phyloP scores from a whole-genome alignment of 2,888 invertebrate species.

The Stenichneumon culpator region DNA sequence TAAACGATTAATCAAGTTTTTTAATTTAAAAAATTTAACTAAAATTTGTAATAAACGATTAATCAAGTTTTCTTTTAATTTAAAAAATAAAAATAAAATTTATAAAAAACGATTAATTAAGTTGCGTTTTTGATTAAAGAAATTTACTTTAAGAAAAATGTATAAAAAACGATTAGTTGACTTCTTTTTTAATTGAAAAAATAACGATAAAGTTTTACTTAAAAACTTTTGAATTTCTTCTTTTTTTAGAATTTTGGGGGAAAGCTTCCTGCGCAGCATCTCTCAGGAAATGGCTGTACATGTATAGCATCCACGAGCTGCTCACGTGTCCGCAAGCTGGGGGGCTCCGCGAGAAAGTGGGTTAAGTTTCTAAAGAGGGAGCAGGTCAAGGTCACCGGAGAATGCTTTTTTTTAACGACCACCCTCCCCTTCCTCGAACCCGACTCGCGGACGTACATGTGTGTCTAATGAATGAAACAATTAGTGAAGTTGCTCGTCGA shows the following conservation, averaged over 20 bases:
- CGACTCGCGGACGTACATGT: neutral
- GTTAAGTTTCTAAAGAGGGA: conserved; percentile 61
- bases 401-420: conserved; percentile 1
- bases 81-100: no score
- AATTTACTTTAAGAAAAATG: no score
- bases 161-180: no score
- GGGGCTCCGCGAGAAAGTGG: conserved; percentile 37
- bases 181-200: no score
- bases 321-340: conserved; percentile 43
- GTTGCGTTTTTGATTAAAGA: no score
- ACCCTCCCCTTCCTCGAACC: neutral
- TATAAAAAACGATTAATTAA: no score
- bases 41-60: no score
- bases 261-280: neutral
- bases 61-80: no score
- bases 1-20: no score
- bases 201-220: no score
- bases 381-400: conserved; percentile 59
- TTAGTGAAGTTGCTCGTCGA: neutral
- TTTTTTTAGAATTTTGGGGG: neutral
- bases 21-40: no score
- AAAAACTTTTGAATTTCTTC: no score
- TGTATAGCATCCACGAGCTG: conserved; percentile 16
- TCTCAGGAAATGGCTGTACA: neutral
- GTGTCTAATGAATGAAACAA: conserved; percentile 11